A percentile compares a stretch with the other conserved stretches of the same genome.
These are phyloP conservation scores for Psilanteris sp. DNA, from an alignment of 1,140 invertebrate genomes.

Conservation along the genomic window DNA sequence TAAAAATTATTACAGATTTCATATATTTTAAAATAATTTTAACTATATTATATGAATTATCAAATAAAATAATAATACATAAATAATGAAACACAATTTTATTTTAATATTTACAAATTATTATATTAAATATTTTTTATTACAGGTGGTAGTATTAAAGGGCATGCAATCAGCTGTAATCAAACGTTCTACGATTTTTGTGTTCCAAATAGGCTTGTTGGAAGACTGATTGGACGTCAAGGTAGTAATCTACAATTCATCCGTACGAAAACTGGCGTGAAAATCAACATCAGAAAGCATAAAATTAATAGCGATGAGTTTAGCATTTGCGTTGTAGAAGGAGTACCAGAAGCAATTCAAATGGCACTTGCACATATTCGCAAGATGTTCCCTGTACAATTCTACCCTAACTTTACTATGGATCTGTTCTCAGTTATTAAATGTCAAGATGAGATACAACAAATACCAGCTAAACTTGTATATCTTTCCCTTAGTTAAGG, in stretches of 20 bases:
- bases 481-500: constrained; percentile 88
- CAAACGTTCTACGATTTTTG: constrained; percentile 86
- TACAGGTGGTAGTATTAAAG: constrained; percentile 82
- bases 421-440: constrained; percentile 84
- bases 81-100: neutral
- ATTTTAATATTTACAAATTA: neutral
- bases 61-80: too few relatives aligned
- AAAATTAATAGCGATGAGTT: constrained; percentile 80
- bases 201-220: constrained; percentile 89
- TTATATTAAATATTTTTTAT: constrained; percentile 61
- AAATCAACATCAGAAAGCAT: constrained; percentile 88
- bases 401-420: constrained; percentile 88
- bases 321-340: constrained; percentile 92
- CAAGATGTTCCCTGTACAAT: constrained; percentile 88
- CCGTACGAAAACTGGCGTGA: constrained; percentile 87
- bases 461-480: neutral
- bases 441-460: constrained; percentile 58
- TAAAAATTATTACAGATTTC: too few relatives aligned
- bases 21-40: too few relatives aligned
- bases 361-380: constrained; percentile 90
- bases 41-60: too few relatives aligned
- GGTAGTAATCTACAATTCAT: constrained; percentile 91
- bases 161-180: constrained; percentile 74
- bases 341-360: constrained; percentile 87
- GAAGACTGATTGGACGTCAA: constrained; percentile 91